Conservation (phyloP, 2,113 vertebrate species). For the Oreochromis tanganicae region DNA sequence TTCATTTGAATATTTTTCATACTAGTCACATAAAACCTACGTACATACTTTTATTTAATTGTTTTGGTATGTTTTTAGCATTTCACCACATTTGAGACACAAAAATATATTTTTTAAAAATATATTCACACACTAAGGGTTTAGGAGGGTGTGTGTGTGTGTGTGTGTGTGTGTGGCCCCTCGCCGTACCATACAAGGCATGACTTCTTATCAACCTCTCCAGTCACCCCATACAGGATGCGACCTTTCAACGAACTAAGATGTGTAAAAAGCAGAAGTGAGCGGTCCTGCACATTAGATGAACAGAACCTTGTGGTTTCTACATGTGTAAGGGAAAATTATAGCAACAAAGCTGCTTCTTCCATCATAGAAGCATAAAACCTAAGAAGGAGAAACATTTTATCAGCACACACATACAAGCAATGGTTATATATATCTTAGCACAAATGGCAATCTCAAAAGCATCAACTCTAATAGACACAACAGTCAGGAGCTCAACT, state of each 20-base stretch:
- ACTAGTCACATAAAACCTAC: not conserved
- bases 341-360: not conserved
- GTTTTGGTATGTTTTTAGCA: not conserved
- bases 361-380: not conserved
- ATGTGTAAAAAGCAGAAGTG: not conserved
- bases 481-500: not conserved
- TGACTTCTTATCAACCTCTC: not conserved
- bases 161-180: not conserved
- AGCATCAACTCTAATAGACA: not conserved
- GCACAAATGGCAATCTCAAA: not conserved
- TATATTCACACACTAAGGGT: too few relatives aligned
- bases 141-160: too few relatives aligned
- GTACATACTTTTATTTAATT: not conserved
- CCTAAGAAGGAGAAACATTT: not conserved
- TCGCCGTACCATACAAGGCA: not conserved
- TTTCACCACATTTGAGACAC: not conserved
- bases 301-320: not conserved
- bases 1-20: not conserved
- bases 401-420: not conserved
- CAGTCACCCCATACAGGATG: not conserved
- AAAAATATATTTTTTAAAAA: not conserved
- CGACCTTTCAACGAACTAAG: not conserved
- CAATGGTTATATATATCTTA: not conserved
- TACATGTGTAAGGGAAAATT: not conserved
- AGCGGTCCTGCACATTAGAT: not conserved